These are phyloP conservation scores for Echiichthys vipera DNA, from an alignment of 2,797 vertebrate genomes.

Conservation along the genomic window DNA sequence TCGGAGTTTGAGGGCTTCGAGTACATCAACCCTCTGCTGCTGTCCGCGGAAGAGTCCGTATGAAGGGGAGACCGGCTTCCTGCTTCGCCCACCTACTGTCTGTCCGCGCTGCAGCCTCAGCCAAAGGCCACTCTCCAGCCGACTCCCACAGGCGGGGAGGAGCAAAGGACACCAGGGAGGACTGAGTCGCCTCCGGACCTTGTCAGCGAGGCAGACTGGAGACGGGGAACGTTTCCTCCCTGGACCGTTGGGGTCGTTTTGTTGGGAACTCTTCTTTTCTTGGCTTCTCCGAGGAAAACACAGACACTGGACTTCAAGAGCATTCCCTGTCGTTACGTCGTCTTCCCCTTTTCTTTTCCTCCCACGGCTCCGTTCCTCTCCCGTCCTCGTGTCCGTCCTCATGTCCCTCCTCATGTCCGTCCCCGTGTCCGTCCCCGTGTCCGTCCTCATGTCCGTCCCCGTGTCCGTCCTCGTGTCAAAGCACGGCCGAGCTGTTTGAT, in stretches of 20 bases:
- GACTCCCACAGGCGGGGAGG: slow-evolving; percentile 47
- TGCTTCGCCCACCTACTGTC: slow-evolving; percentile 68
- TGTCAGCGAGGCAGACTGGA: slow-evolving; percentile 59
- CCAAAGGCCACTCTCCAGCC: slow-evolving; percentile 85
- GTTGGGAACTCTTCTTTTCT: slow-evolving; percentile 69
- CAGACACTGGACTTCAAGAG: slow-evolving; percentile 62
- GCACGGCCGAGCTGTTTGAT: slow-evolving; percentile 80
- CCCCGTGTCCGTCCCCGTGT: too few relatives aligned
- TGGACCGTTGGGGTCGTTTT: slow-evolving; percentile 73
- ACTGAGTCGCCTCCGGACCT: slow-evolving; percentile 51
- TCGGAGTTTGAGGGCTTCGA: slow-evolving; percentile 98
- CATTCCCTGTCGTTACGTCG: slow-evolving; percentile 71
- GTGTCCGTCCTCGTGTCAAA: slow-evolving; percentile 71
- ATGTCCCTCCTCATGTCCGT: too few relatives aligned
- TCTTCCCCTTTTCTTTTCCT: slow-evolving; percentile 72
- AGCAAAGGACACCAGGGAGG: slow-evolving; percentile 54
- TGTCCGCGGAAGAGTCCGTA: slow-evolving; percentile 94
- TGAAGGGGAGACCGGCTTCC: slow-evolving; percentile 86
- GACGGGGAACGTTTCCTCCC: slow-evolving; percentile 60
- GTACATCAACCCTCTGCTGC: slow-evolving; percentile 97
- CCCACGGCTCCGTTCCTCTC: slow-evolving; percentile 50
- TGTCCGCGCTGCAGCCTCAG: slow-evolving; percentile 69
- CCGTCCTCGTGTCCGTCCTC: too few relatives aligned
- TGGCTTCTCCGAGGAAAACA: slow-evolving; percentile 45
- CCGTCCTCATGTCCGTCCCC: too few relatives aligned